A percentile compares a stretch with the other conserved stretches of the same genome.
Evolutionary conservation across 1,140 invertebrate species (phyloP).

Genomic region (Drosophila nasuta): DNA sequence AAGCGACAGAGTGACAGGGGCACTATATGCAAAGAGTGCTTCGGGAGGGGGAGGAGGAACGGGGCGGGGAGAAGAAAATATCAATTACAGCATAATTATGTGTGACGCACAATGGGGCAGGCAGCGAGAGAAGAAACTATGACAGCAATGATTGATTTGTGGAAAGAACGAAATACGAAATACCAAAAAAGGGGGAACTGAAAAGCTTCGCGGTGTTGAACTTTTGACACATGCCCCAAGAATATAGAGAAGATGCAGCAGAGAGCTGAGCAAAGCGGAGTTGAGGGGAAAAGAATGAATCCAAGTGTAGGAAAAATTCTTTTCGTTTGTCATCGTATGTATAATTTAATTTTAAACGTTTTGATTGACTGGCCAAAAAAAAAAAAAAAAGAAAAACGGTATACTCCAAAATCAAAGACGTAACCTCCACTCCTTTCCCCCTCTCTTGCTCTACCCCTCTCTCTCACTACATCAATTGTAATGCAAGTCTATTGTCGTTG

Average conservation of each 20-base stretch:
- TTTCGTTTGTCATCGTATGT: constrained; percentile 80
- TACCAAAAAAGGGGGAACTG: background rate
- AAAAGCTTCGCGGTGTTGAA: constrained; percentile 45
- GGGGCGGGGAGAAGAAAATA: constrained; percentile 57
- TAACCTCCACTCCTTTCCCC: background rate
- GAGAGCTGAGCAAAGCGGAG: background rate
- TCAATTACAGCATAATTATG: constrained; percentile 83
- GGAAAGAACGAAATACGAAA: constrained; percentile 34
- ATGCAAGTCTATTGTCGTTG: constrained; percentile 26
- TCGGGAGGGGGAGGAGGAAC: background rate
- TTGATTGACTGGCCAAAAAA: constrained; percentile 56
- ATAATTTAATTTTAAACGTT: constrained; percentile 79
- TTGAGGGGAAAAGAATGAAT: background rate
- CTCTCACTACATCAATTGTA: background rate
- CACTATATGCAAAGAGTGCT: background rate
- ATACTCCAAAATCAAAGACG: constrained; percentile 32
- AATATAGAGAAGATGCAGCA: background rate
- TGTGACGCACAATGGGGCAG: constrained; percentile 64
- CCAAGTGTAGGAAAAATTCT: constrained; percentile 51
- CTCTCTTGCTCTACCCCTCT: background rate
- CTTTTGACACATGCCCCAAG: constrained; percentile 42
- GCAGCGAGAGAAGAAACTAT: constrained; percentile 35
- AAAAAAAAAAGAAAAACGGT: constrained; percentile 47
- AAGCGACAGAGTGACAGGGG: constrained; percentile 30
- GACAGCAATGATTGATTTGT: constrained; percentile 80